Percentiles rank a stretch among this genome's conserved stretches.
Conservation (phyloP, 2,113 vertebrate genomes). For the Myiozetetes cayanensis region DNA sequence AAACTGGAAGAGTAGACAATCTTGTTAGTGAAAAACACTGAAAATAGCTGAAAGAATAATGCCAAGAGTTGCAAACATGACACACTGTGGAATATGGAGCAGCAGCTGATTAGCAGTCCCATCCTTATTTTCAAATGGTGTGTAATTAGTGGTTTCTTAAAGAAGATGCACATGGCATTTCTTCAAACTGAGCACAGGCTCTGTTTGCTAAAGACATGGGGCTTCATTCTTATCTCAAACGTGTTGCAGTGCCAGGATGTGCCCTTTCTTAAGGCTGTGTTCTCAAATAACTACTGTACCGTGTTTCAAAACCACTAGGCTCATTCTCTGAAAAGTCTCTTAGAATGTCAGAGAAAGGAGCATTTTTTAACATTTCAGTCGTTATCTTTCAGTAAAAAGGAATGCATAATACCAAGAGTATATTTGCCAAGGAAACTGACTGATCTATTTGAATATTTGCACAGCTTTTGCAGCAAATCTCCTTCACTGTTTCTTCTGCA, state of each 20-base stretch:
- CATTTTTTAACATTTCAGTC: neutral
- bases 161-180: neutral
- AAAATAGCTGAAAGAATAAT: constrained; percentile 60
- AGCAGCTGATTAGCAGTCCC: constrained; percentile 29
- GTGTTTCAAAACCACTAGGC: neutral
- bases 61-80: constrained; percentile 48
- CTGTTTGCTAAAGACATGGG: neutral
- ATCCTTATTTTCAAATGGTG: constrained; percentile 19
- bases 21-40: constrained; percentile 56
- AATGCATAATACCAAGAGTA: neutral
- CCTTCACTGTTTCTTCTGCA: neutral
- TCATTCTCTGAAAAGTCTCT: neutral
- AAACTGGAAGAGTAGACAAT: constrained; percentile 65
- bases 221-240: constrained; percentile 23
- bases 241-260: neutral
- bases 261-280: neutral
- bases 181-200: constrained; percentile 30
- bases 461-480: constrained; percentile 39
- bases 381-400: neutral
- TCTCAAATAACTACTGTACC: neutral
- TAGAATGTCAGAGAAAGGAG: constrained; percentile 9
- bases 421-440: constrained; percentile 29
- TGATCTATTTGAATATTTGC: constrained; percentile 50
- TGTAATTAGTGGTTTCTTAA: constrained; percentile 35
- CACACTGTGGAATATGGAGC: constrained; percentile 25